phyloP scores from a whole-genome alignment of 2,797 vertebrate genomes.

The Serranus cabrilla region DNA sequence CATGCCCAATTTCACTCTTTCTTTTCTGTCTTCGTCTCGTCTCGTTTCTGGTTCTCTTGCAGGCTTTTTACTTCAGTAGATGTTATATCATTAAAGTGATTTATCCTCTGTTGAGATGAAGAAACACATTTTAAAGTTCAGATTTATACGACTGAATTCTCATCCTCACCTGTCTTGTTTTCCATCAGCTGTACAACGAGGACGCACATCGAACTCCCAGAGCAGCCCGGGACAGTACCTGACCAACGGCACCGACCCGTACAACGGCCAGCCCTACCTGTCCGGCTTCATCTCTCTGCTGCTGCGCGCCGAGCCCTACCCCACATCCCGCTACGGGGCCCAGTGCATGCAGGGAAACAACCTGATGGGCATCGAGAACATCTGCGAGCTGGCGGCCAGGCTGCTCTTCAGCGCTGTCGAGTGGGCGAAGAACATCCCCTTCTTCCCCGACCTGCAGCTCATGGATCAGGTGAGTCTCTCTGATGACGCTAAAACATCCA shows the following conservation, averaged over 20 bases:
- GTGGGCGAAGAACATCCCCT: constrained; percentile 94
- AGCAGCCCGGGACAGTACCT: constrained; percentile 89
- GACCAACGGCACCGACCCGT: constrained; percentile 87
- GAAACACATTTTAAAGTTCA: not conserved
- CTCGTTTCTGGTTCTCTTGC: constrained; percentile 20
- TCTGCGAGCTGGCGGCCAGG: constrained; percentile 91
- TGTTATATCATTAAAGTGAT: constrained; percentile 32
- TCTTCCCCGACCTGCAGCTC: constrained; percentile 92
- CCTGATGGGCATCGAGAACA: constrained; percentile 92
- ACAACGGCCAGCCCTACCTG: constrained; percentile 89
- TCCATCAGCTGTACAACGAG: constrained; percentile 89
- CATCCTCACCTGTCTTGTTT: constrained; percentile 27
- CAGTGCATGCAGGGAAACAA: constrained; percentile 93
- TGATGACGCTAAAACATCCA: not conserved
- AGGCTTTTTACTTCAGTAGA: constrained; percentile 24
- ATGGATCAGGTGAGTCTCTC: constrained; percentile 87
- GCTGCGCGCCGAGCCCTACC: constrained; percentile 91
- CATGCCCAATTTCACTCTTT: constrained; percentile 51
- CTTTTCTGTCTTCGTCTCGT: constrained; percentile 16
- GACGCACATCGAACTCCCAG: constrained; percentile 89
- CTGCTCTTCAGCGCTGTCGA: constrained; percentile 92
- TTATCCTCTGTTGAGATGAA: not conserved
- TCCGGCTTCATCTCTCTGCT: constrained; percentile 91
- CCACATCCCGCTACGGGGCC: constrained; percentile 89
- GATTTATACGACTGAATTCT: not conserved